Conservation (phyloP, 2,113 vertebrate species). For the Peromyscus leucopus region DNA sequence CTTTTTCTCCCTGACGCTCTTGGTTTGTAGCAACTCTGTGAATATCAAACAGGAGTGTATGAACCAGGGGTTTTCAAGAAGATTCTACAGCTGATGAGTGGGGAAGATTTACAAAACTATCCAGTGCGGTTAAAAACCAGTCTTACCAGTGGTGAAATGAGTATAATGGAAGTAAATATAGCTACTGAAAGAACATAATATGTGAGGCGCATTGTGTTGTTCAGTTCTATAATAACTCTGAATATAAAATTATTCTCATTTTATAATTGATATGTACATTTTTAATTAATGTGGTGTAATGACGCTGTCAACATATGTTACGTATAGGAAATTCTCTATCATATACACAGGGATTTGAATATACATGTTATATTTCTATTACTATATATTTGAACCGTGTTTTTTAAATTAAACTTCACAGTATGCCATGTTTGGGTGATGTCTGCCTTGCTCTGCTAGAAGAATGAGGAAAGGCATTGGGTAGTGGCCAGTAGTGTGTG, state of each 20-base stretch:
- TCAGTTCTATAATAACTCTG: background rate
- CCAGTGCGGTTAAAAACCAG: background rate
- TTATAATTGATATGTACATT: background rate
- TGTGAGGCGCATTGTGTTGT: background rate
- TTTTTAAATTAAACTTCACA: background rate
- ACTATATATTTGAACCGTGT: background rate
- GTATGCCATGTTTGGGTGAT: background rate
- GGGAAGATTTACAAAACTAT: background rate
- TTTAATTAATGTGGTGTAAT: background rate
- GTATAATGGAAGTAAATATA: background rate
- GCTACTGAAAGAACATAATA: background rate
- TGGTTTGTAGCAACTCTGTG: background rate
- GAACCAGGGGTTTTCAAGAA: background rate
- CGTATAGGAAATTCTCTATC: background rate
- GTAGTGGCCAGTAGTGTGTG: accelerated
- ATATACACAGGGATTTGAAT: background rate
- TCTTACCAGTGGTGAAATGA: background rate
- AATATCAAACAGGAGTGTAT: background rate
- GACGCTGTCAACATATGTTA: background rate
- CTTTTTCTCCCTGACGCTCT: background rate
- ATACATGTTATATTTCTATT: background rate
- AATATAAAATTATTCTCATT: background rate
- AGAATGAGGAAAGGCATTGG: background rate
- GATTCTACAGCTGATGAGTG: background rate
- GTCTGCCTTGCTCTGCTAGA: background rate